A percentile compares a stretch with the other conserved stretches of the same genome.
phyloP scores from a whole-genome alignment of 2,888 invertebrate species.

The Lamellibrachia satsuma region DNA sequence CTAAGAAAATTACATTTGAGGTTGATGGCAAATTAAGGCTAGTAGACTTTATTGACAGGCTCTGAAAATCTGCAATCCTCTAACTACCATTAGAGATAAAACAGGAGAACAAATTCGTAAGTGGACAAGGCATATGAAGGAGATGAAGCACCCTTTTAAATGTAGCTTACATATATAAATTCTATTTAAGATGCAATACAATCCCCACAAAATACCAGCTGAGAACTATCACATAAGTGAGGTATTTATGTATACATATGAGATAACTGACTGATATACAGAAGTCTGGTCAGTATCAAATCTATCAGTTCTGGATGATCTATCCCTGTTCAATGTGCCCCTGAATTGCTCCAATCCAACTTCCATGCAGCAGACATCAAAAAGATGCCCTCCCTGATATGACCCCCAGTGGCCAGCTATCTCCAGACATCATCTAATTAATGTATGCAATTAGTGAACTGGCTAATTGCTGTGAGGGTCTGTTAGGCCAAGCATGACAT shows the following conservation, averaged over 20 bases:
- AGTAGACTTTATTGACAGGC: neutral
- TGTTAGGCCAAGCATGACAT: neutral
- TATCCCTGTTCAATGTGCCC: neutral
- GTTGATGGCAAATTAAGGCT: neutral
- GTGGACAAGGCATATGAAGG: neutral
- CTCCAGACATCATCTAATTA: neutral
- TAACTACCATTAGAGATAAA: neutral
- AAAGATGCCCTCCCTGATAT: neutral
- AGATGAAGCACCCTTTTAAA: neutral
- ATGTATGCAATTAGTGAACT: neutral
- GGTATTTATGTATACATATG: neutral
- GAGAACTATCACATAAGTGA: neutral
- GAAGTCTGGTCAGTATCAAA: neutral
- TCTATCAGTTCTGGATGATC: neutral
- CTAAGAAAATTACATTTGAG: neutral
- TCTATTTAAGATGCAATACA: neutral
- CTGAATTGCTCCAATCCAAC: neutral
- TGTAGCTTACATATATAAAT: neutral
- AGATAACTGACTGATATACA: neutral
- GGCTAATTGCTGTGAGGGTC: slow-evolving; percentile 4
- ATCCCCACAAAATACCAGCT: neutral
- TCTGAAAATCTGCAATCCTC: neutral
- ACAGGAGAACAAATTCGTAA: neutral
- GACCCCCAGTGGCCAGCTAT: neutral
- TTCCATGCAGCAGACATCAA: neutral